Evolutionary conservation across 2,797 vertebrate species (phyloP).

Genomic region (Hydrocynus forskahlii): DNA sequence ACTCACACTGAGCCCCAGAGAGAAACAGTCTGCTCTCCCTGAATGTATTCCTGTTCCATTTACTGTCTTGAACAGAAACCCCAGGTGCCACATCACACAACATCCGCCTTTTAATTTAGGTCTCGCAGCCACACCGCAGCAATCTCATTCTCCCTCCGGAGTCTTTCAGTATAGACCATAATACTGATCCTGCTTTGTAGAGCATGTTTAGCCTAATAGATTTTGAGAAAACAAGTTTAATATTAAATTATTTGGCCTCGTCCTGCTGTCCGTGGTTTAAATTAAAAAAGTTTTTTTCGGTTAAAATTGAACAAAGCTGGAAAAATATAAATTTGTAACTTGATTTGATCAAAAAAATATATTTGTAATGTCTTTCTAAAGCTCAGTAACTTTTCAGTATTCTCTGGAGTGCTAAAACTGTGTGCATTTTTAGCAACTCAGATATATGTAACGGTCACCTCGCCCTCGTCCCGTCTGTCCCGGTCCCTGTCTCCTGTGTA

Average conservation of each 20-base stretch:
- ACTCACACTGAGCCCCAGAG: slow-evolving; percentile 15
- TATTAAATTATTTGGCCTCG: background rate
- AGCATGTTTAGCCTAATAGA: background rate
- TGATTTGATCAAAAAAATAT: no score
- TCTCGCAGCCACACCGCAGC: background rate
- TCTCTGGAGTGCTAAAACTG: background rate
- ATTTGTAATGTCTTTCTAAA: background rate
- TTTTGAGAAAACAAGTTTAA: background rate
- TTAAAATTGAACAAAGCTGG: no score
- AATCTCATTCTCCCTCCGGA: background rate
- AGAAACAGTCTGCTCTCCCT: slow-evolving; percentile 4
- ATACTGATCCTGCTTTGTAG: background rate
- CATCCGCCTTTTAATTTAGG: slow-evolving; percentile 7
- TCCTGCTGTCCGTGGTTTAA: no score
- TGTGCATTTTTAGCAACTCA: background rate
- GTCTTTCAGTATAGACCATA: background rate
- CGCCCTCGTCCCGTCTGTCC: no score
- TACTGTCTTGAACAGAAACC: slow-evolving; percentile 18
- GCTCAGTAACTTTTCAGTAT: background rate
- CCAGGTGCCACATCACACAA: slow-evolving; percentile 6
- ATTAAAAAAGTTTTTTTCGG: no score
- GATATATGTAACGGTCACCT: no score
- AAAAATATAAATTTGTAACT: no score
- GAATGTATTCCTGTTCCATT: slow-evolving; percentile 14
- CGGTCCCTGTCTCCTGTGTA: no score